Evolutionary conservation across 2,113 vertebrate species (phyloP).

Genomic region (Columba janthina): DNA sequence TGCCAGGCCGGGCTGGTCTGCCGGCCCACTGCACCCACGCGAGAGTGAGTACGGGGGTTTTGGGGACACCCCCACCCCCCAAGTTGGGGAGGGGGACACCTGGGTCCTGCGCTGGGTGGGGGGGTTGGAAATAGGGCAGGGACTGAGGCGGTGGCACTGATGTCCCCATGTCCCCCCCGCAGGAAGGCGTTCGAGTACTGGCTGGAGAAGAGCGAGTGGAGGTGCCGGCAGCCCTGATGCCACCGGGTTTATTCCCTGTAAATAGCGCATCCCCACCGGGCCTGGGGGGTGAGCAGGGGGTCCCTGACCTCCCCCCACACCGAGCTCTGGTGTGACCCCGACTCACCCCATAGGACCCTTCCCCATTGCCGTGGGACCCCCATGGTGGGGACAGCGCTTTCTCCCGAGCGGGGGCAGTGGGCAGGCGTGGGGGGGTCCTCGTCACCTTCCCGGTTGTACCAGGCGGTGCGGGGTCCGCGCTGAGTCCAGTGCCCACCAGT

Average conservation of each 20-base stretch:
- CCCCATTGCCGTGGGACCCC: background rate
- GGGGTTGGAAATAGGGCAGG: fast-evolving
- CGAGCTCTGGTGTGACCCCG: background rate
- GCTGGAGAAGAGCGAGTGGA: conserved; percentile 48
- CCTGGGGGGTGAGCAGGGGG: too few relatives aligned
- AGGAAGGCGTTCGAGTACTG: background rate
- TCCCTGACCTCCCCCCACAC: background rate
- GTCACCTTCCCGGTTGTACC: background rate
- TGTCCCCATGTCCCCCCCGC: background rate
- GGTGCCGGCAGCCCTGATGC: conserved; percentile 18
- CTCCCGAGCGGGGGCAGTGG: fast-evolving
- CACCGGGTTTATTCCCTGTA: background rate
- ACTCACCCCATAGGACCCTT: fast-evolving
- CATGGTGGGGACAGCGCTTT: fast-evolving
- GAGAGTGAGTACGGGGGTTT: conserved; percentile 76
- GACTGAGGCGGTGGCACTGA: background rate
- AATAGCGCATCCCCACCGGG: background rate
- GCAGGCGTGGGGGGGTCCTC: background rate
- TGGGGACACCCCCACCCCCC: background rate
- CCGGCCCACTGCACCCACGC: conserved; percentile 25
- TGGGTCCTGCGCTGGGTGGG: fast-evolving
- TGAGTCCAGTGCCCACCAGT: background rate
- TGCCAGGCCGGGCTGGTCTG: conserved; percentile 85
- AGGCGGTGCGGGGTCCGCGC: background rate
- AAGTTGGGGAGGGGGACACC: fast-evolving